Conservation (phyloP, 2,113 vertebrate species). For the Hyaena hyaena region DNA sequence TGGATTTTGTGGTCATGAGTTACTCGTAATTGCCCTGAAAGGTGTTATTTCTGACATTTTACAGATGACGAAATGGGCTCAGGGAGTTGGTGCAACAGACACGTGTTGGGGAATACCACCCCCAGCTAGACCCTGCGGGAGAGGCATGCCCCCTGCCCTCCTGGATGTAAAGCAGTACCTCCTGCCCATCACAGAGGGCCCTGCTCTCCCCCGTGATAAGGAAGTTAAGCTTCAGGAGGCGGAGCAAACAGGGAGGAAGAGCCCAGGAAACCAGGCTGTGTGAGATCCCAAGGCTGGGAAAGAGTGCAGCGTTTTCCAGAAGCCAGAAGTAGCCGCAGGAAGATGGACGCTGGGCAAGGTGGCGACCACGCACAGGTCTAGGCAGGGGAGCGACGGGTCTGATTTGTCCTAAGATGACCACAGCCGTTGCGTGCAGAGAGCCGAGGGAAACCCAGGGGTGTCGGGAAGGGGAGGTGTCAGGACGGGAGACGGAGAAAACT, state of each 20-base stretch:
- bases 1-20: not conserved
- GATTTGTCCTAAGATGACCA: not conserved
- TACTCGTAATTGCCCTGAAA: not conserved
- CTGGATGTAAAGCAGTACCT: not conserved
- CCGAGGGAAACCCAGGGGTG: not conserved
- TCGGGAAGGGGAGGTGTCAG: not conserved
- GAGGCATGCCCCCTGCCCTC: not conserved
- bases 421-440: not conserved
- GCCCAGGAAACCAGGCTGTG: not conserved
- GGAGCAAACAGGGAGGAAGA: not conserved
- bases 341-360: not conserved
- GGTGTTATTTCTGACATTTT: not conserved
- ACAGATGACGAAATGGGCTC: not conserved
- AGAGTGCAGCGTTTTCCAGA: not conserved
- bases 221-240: not conserved
- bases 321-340: not conserved
- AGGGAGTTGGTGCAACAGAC: not conserved
- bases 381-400: not conserved
- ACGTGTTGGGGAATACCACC: not conserved
- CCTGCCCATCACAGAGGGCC: not conserved
- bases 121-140: not conserved
- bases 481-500: not conserved
- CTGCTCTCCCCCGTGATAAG: not conserved
- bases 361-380: not conserved
- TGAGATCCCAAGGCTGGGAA: not conserved